Percentiles rank a stretch among this genome's conserved stretches.
Evolutionary conservation across 2,888 invertebrate genomes (phyloP).

Genomic region (Vandiemenella viatica): DNA sequence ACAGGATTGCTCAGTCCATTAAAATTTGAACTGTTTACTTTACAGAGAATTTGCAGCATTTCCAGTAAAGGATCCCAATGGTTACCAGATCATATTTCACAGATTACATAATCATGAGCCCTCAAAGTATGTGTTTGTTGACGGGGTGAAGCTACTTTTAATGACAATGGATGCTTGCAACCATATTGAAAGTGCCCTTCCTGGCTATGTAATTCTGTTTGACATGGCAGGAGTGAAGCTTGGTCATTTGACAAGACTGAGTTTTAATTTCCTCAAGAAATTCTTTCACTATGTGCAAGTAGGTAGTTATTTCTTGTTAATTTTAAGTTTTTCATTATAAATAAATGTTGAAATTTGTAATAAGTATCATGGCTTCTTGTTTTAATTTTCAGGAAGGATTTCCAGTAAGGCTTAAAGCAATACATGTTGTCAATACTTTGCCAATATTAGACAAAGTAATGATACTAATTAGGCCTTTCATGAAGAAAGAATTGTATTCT

Average conservation of each 20-base stretch:
- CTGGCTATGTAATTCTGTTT: slow-evolving; percentile 48
- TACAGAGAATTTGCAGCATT: slow-evolving; percentile 40
- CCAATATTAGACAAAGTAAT: slow-evolving; percentile 54
- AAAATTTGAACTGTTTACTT: slow-evolving; percentile 21
- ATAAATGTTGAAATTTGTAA: too few relatives aligned
- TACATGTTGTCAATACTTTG: slow-evolving; percentile 53
- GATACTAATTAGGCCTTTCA: slow-evolving; percentile 52
- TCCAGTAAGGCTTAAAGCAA: slow-evolving; percentile 46
- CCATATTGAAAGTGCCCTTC: slow-evolving; percentile 36
- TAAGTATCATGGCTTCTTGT: background rate
- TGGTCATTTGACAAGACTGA: slow-evolving; percentile 45
- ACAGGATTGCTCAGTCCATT: too few relatives aligned
- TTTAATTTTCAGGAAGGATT: slow-evolving; percentile 40
- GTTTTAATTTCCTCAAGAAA: slow-evolving; percentile 41
- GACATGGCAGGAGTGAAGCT: slow-evolving; percentile 49
- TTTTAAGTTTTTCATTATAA: too few relatives aligned
- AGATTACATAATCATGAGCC: slow-evolving; percentile 40
- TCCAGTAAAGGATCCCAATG: slow-evolving; percentile 41
- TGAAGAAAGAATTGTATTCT: slow-evolving; percentile 45
- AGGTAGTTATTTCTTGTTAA: slow-evolving; percentile 1
- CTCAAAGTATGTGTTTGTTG: slow-evolving; percentile 41
- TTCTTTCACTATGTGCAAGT: slow-evolving; percentile 44
- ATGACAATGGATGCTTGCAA: slow-evolving; percentile 30
- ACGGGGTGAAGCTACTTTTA: slow-evolving; percentile 37
- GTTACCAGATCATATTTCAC: slow-evolving; percentile 45